Evolutionary conservation across 2,113 vertebrate genomes (phyloP).

Genomic region (Blennius ocellaris): DNA sequence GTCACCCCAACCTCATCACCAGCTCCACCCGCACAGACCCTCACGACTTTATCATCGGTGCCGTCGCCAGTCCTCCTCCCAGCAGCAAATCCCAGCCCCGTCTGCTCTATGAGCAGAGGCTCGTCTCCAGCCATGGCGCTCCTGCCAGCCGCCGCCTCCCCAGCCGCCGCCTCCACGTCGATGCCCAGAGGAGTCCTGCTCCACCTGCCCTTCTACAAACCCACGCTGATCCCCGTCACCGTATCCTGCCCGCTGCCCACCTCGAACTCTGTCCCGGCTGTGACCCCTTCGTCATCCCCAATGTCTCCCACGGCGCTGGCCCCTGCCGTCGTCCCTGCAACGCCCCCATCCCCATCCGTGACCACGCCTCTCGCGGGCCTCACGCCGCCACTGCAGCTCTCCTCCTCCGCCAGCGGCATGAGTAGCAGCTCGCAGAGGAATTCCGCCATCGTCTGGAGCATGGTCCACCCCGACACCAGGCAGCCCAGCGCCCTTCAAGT

Average conservation of each 20-base stretch:
- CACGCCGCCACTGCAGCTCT: conserved; percentile 43
- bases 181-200: conserved; percentile 35
- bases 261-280: neutral
- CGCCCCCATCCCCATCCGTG: neutral
- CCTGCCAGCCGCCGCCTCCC: conserved; percentile 21
- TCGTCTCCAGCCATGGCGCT: conserved; percentile 15
- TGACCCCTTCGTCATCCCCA: neutral
- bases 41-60: conserved; percentile 7
- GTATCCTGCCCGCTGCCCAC: neutral
- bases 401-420: conserved; percentile 13
- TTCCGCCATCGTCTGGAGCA: conserved; percentile 73
- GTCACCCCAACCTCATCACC: neutral
- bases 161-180: conserved; percentile 13
- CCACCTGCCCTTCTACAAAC: conserved; percentile 57
- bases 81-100: conserved; percentile 10
- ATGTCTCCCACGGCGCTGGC: conserved; percentile 16
- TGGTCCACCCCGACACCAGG: conserved; percentile 70
- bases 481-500: conserved; percentile 64
- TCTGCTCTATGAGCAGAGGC: neutral
- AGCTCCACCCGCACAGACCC: neutral
- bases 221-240: conserved; percentile 26
- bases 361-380: conserved; percentile 37
- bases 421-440: conserved; percentile 45
- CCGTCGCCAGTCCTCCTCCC: conserved; percentile 20
- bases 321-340: neutral